A percentile compares a stretch with the other conserved stretches of the same genome.
These are phyloP conservation scores for Pseudorectes ferrugineus DNA, from an alignment of 2,113 vertebrate species.

Conservation along the genomic window DNA sequence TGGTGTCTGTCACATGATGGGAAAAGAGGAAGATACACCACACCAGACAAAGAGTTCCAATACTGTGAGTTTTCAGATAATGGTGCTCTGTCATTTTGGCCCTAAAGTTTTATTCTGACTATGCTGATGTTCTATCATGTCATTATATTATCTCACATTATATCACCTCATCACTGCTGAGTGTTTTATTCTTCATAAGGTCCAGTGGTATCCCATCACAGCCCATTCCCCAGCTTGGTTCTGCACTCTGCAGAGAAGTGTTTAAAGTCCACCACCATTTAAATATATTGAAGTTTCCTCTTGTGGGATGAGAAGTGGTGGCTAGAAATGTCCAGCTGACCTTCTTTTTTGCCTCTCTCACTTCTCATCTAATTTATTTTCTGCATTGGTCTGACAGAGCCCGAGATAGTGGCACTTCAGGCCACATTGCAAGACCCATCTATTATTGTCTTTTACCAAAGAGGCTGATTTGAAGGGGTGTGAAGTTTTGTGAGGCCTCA, in stretches of 20 bases:
- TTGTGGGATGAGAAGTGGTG: neutral
- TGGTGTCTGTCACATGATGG: neutral
- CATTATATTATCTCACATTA: neutral
- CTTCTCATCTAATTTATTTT: neutral
- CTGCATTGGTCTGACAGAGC: neutral
- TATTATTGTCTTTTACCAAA: slow-evolving; percentile 4
- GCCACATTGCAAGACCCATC: neutral
- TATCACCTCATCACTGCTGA: neutral
- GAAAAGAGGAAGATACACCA: neutral
- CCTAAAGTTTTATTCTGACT: neutral
- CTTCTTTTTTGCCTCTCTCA: neutral
- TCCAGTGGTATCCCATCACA: neutral
- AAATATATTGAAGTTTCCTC: neutral
- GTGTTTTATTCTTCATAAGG: neutral
- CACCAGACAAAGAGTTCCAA: neutral
- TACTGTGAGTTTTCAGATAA: neutral
- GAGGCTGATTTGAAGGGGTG: slow-evolving; percentile 16
- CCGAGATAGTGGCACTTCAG: neutral
- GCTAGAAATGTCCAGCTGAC: neutral
- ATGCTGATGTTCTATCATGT: neutral
- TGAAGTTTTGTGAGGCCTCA: slow-evolving; percentile 34
- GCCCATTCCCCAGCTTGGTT: neutral
- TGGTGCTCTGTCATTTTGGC: neutral
- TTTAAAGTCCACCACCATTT: neutral
- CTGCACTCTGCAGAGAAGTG: neutral